Base-by-base conservation (phyloP, 2,888 invertebrate species). In the Rhagonycha fulva region DNA sequence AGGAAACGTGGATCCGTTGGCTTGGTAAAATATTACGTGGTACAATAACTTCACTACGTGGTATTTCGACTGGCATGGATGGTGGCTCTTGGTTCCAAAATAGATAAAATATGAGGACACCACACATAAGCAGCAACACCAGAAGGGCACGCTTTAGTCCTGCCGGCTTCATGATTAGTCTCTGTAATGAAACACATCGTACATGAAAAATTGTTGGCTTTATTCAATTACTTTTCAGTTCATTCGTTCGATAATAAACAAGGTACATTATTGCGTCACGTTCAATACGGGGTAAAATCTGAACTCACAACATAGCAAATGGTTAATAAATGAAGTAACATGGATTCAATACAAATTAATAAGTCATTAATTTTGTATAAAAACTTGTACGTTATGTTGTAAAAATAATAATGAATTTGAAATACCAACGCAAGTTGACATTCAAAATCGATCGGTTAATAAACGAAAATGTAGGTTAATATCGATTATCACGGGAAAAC, bases 111-210 rank as follows among this genome's bases (percentile, higher is more conserved):
- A 90, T 87, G 70, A 90, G 86, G 70, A 88, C 86, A 73, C 89
- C 87, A 78, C 90, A 90, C 82, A 89, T 86, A 79, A 89, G 83
- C 81, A 89, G 88, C 76, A 89, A 91, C 81, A 89, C 87, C 85
- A 88, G 90, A 87, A 89, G 90, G 86, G 86, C 89, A 84, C 88
- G 89, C 87, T 89, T 88, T 85, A 90, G 86, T 82, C 88, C 91
- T 87, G 89, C 89, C 83, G 90, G 89, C 87, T 89, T 87, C 82
- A 85, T 86, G 80, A 81, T 82, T 47, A 32, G 68, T 68, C n/a
- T 30, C 68, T 68, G 68, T 23, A 62, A 71, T 24, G 62, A 68
- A 72, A 71, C 32, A 66, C 67, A 14, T 47, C 60, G 47, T n/a
- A 47, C 47, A 47, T 47, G 47, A 47, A 47, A 47, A 47, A 2